These are phyloP conservation scores for Amaurobius ferox DNA, from an alignment of 2,888 invertebrate species.

Conservation along the genomic window DNA sequence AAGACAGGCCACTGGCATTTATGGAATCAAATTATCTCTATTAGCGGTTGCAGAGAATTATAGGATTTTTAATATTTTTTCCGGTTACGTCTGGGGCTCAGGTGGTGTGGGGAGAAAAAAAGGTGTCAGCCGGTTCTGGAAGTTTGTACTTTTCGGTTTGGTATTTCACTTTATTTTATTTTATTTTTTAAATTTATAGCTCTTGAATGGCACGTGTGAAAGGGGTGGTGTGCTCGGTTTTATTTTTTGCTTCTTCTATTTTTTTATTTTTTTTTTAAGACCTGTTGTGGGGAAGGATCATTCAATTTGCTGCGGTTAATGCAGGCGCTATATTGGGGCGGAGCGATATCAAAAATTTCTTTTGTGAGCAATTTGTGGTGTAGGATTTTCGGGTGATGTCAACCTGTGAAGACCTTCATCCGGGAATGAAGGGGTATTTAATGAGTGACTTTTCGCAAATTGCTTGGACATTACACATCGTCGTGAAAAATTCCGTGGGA, in stretches of 20 bases:
- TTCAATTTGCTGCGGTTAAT: conserved; percentile 17
- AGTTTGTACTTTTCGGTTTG: conserved; percentile 18
- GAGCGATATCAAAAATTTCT: background rate
- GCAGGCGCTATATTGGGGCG: background rate
- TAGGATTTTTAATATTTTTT: conserved; percentile 20
- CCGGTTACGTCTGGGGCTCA: conserved; percentile 15
- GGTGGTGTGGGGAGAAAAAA: background rate
- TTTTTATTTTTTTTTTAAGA: background rate
- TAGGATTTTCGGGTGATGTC: background rate
- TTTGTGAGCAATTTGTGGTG: background rate
- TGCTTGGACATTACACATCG: background rate
- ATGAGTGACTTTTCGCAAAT: background rate
- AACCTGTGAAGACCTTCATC: background rate
- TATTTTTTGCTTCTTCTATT: background rate
- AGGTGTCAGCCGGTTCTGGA: conserved; percentile 19
- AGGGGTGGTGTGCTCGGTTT: conserved; percentile 21
- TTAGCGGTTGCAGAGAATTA: conserved; percentile 48
- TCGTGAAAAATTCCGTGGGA: too few species aligned
- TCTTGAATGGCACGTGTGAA: conserved; percentile 42
- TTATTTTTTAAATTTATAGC: background rate
- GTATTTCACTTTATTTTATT: background rate
- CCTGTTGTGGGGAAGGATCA: background rate
- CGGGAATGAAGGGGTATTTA: background rate
- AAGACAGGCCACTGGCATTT: conserved; percentile 57
- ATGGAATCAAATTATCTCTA: conserved; percentile 70